A percentile compares a stretch with the other conserved stretches of the same genome.
Evolutionary conservation across 2,113 vertebrate species (phyloP).

Genomic region (Corythaeola cristata): DNA sequence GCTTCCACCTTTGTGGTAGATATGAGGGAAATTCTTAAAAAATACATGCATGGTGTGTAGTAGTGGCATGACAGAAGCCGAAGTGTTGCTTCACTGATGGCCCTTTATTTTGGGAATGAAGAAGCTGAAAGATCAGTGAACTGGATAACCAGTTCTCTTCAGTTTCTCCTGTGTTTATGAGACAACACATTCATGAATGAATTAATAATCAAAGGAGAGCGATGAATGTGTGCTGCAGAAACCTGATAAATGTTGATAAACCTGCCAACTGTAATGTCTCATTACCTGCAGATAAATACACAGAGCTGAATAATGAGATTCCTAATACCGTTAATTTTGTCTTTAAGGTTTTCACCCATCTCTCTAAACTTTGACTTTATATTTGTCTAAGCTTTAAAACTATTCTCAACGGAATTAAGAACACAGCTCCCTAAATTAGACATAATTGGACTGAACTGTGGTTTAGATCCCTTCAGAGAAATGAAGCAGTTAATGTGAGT

Average conservation of each 20-base stretch:
- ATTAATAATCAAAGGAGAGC: not conserved
- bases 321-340: not conserved
- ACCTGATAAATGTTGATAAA: not conserved
- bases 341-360: not conserved
- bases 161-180: not conserved
- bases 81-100: not conserved
- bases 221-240: not conserved
- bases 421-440: constrained; percentile 21
- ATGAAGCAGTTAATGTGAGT: constrained; percentile 47
- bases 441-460: constrained; percentile 34
- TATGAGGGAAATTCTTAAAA: not conserved
- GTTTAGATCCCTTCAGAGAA: constrained; percentile 53
- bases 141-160: not conserved
- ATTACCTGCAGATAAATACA: not conserved
- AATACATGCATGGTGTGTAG: not conserved
- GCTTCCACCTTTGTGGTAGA: not conserved
- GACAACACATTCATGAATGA: not conserved
- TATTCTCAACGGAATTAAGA: constrained; percentile 7
- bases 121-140: not conserved
- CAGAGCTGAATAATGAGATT: not conserved
- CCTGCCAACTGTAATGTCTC: not conserved
- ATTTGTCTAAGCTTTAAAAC: constrained; percentile 14
- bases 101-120: not conserved
- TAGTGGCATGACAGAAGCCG: not conserved
- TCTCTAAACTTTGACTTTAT: not conserved